A percentile compares a stretch with the other conserved stretches of the same genome.
Evolutionary conservation across 2,797 vertebrate genomes (phyloP).

Genomic region (Pristis pectinata): DNA sequence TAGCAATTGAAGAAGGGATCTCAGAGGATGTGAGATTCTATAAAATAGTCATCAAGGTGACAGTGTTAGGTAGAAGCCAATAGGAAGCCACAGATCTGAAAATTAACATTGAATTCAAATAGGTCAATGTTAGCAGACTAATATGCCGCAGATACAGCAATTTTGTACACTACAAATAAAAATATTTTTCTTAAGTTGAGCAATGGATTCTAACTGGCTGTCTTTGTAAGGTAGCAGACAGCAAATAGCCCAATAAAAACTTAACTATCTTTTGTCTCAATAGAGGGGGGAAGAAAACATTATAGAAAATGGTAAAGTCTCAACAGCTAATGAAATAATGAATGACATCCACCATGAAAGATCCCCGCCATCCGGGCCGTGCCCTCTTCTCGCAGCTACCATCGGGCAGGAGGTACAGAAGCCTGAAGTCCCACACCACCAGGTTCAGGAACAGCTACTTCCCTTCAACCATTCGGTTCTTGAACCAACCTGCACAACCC

Average conservation of each 20-base stretch:
- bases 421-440: too few relatives aligned
- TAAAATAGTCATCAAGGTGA: neutral
- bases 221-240: neutral
- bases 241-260: too few relatives aligned
- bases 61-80: neutral
- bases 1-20: neutral
- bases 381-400: too few relatives aligned
- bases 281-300: neutral
- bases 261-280: neutral
- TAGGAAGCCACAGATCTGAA: slow-evolving; percentile 24
- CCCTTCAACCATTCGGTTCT: too few relatives aligned
- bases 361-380: too few relatives aligned
- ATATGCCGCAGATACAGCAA: neutral
- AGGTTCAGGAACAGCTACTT: too few relatives aligned
- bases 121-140: neutral
- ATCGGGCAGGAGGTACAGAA: too few relatives aligned
- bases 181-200: neutral
- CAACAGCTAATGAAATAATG: neutral
- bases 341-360: too few relatives aligned
- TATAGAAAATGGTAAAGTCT: neutral
- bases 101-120: slow-evolving; percentile 9
- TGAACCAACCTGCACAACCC: too few relatives aligned
- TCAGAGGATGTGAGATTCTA: slow-evolving; percentile 3
- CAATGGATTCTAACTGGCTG: neutral
- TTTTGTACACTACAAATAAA: neutral